These are phyloP conservation scores for Echinops telfairi DNA, from an alignment of 2,113 vertebrate species.

Conservation along the genomic window DNA sequence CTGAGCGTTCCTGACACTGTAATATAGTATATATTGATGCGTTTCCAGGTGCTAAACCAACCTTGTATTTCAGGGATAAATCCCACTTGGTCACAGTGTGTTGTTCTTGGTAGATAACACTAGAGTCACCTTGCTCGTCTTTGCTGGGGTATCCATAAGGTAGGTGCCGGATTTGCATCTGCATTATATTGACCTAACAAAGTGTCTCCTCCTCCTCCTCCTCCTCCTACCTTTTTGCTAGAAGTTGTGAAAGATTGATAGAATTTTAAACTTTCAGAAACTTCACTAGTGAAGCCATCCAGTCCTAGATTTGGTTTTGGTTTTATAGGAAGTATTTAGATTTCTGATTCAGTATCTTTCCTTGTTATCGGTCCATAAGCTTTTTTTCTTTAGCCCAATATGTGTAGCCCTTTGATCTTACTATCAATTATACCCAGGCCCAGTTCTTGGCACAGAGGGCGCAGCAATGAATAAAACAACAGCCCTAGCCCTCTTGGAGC, in stretches of 20 bases:
- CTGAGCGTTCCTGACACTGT: neutral
- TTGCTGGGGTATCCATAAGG: constrained; percentile 2
- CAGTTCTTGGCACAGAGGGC: constrained; percentile 19
- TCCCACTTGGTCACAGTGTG: neutral
- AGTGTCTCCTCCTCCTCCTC: neutral
- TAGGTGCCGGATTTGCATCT: constrained; percentile 29
- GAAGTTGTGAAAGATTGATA: constrained; percentile 21
- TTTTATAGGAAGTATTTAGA: neutral
- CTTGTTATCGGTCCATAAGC: constrained; percentile 4
- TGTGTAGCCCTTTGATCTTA: constrained; percentile 24
- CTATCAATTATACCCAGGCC: neutral
- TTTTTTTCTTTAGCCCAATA: constrained; percentile 28
- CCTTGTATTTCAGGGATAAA: constrained; percentile 37
- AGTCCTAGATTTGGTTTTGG: constrained; percentile 19
- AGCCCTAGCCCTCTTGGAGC: neutral
- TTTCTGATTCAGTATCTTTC: constrained; percentile 19
- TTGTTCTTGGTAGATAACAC: constrained; percentile 37
- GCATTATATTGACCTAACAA: constrained; percentile 9
- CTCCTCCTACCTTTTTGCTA: constrained; percentile 25
- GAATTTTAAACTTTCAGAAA: constrained; percentile 41
- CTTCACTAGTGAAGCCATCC: constrained; percentile 42
- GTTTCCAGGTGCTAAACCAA: constrained; percentile 60
- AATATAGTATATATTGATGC: neutral
- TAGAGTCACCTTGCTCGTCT: constrained; percentile 38
- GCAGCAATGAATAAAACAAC: constrained; percentile 42